Evolutionary conservation across 2,797 vertebrate species (phyloP), one percentile per base, ranked within the genome.

Genomic region (Hyperoplus immaculatus): DNA sequence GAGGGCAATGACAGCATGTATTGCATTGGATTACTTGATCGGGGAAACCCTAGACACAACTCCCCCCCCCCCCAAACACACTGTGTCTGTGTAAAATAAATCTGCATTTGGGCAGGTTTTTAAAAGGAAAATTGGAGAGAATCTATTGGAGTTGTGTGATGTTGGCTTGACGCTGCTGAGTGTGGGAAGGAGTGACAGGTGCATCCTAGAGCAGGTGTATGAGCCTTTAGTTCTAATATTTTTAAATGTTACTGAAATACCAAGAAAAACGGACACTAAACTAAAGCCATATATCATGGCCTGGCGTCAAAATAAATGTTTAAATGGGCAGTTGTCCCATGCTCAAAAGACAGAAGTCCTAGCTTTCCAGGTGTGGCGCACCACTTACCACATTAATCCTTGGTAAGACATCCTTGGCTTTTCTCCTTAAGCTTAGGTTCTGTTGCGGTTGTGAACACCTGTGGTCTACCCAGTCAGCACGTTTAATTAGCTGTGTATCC

Each of bases 1-100:
- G 70, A 78, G 75, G 69, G 75, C 77, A 83, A 69, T 86, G 85
- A 87, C 86, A 87, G 89, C 84, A 75, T 88, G 87, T 77, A 65
- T 75, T 92, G 88, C 88, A 88, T 94, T 91, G 80, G 89, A 85
- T 94, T 89, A 93, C 91, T 90, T 87, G 84, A 86, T 79, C 29
- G 82, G 84, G 7, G 92, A 92, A 93, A 95, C 88, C 68, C 14
- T 61, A 92, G 84, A 92, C 61, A 36, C 10, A 5, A 74, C 66
- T 61, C 66, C 51, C 76, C 60, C 54, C 36, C 29, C 5, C 29
- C 29, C 3, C 3, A 2, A 2, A 29, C 29, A 21, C 21, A 21
- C 21, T 41, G 4, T 70, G 58, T 80, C 63, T 84, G 47, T 42
- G 72, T 74, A 59, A 70, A 83, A 83, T 29, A 78, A 64, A 67